Conservation (phyloP, 2,888 invertebrate genomes). For the Deilephila porcellus region DNA sequence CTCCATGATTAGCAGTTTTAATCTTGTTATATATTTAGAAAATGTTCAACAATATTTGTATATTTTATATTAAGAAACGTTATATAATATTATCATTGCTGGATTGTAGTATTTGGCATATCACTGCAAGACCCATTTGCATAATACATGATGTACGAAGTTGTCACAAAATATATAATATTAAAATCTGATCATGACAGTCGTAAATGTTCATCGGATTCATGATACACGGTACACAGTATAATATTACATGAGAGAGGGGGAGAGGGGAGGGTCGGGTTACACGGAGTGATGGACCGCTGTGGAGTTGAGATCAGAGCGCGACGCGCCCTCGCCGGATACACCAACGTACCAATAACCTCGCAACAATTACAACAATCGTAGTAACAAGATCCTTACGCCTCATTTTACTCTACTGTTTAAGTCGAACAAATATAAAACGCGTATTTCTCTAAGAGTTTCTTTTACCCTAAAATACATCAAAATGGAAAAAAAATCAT, state of each 20-base stretch:
- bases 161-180: constrained; percentile 67
- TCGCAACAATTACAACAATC: constrained; percentile 70
- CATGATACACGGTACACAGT: neutral
- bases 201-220: constrained; percentile 34
- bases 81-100: constrained; percentile 79
- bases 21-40: constrained; percentile 82
- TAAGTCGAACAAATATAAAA: constrained; percentile 78
- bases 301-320: constrained; percentile 25
- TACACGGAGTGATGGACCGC: neutral
- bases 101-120: constrained; percentile 82
- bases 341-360: constrained; percentile 57
- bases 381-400: constrained; percentile 68
- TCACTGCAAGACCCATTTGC: constrained; percentile 77
- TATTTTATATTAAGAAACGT: constrained; percentile 81
- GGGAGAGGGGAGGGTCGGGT: neutral
- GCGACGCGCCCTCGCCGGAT: constrained; percentile 41
- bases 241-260: constrained; percentile 2
- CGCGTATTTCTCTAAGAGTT: constrained; percentile 71
- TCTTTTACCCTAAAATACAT: constrained; percentile 75
- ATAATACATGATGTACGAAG: constrained; percentile 57
- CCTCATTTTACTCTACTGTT: constrained; percentile 55
- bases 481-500: constrained; percentile 76
- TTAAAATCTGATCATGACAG: constrained; percentile 46
- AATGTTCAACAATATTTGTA: constrained; percentile 84
- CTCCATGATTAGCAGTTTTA: constrained; percentile 79